These are phyloP conservation scores for Morus bassanus DNA, from an alignment of 2,797 vertebrate genomes.

Conservation along the genomic window DNA sequence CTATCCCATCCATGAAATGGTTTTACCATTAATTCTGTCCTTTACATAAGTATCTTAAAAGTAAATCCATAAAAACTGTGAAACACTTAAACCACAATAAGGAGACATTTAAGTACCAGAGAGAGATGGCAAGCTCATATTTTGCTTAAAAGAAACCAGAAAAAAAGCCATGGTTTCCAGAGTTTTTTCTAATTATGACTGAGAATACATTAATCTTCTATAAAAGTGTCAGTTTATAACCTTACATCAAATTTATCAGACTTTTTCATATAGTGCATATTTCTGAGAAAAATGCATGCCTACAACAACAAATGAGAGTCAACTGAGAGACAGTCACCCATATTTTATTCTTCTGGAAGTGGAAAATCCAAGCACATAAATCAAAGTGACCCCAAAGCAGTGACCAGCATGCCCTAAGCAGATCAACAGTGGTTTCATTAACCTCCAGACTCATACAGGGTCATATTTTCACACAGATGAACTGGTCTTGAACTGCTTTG, in stretches of 20 bases:
- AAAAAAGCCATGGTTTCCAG: background rate
- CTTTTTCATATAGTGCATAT: background rate
- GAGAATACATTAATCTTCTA: background rate
- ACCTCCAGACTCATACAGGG: slow-evolving; percentile 42
- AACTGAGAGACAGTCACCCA: background rate
- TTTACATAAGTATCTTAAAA: background rate
- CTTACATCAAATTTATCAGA: background rate
- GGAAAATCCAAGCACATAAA: slow-evolving; percentile 61
- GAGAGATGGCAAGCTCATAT: background rate
- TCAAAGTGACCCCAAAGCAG: slow-evolving; percentile 58
- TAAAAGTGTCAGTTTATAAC: background rate
- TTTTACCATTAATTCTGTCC: background rate
- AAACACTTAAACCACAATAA: background rate
- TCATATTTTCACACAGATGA: slow-evolving; percentile 69
- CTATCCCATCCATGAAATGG: background rate
- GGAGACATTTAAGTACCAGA: background rate
- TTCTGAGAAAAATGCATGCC: background rate
- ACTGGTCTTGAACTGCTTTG: slow-evolving; percentile 65
- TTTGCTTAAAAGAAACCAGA: background rate
- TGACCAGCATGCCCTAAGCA: slow-evolving; percentile 58
- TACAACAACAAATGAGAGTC: background rate
- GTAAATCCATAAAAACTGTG: background rate
- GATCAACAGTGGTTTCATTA: slow-evolving; percentile 57
- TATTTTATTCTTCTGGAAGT: slow-evolving; percentile 50
- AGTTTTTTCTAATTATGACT: background rate